phyloP scores from a whole-genome alignment of 2,797 vertebrate genomes.

The Acrossocheilus fasciatus region DNA sequence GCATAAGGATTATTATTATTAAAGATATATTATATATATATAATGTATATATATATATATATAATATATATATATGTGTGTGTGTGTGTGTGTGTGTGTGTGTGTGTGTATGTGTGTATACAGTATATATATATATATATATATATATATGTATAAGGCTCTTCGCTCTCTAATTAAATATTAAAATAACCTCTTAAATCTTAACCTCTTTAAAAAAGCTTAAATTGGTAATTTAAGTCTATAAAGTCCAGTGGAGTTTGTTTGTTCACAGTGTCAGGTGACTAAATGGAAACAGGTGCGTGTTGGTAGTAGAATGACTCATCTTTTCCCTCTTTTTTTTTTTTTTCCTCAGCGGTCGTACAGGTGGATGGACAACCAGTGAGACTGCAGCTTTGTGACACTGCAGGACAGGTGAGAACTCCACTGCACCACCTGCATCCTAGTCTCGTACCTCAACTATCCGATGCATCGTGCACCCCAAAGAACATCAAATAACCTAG shows the following conservation, averaged over 20 bases:
- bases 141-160: too few relatives aligned
- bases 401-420: constrained; percentile 86
- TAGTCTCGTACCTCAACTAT: not conserved
- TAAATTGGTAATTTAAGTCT: not conserved
- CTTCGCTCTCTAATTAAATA: not conserved
- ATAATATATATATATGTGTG: too few relatives aligned
- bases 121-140: not conserved
- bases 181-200: not conserved
- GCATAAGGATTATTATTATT: not conserved
- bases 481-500: not conserved
- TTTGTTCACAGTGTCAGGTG: constrained; percentile 52
- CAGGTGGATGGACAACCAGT: constrained; percentile 85
- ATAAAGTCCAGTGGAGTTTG: not conserved
- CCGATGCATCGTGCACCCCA: too few relatives aligned
- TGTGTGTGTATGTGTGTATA: not conserved
- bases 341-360: constrained; percentile 78
- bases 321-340: constrained; percentile 52
- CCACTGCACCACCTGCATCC: not conserved
- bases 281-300: constrained; percentile 50
- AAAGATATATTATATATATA: too few relatives aligned
- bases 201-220: not conserved
- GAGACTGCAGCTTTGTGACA: constrained; percentile 86
- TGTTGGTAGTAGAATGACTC: constrained; percentile 61
- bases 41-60: not conserved
- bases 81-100: too few relatives aligned